Evolutionary conservation across 2,113 vertebrate genomes (phyloP).

Genomic region (Pygoscelis antarcticus): DNA sequence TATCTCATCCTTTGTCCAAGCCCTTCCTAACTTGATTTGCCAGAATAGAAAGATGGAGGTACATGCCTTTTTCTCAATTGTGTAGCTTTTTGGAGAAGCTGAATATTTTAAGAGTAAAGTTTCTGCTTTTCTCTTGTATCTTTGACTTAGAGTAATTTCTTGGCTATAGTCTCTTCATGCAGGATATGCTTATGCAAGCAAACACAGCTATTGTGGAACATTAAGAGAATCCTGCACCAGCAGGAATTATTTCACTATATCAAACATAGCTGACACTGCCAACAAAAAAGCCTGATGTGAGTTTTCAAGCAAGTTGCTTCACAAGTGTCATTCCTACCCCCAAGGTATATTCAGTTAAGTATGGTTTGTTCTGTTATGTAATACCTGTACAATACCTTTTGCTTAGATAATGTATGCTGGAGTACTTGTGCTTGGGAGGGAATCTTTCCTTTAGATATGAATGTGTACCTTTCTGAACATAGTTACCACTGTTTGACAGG

Average conservation of each 20-base stretch:
- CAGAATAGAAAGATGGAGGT: neutral
- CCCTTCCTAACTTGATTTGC: neutral
- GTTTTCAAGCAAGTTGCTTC: neutral
- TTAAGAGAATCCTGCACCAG: neutral
- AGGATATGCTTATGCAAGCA: neutral
- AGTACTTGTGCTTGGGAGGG: neutral
- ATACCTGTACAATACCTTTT: neutral
- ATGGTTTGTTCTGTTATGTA: neutral
- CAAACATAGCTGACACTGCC: neutral
- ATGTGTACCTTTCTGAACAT: neutral
- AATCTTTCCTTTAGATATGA: neutral
- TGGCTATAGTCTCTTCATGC: neutral
- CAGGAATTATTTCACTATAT: neutral
- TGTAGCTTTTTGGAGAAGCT: neutral
- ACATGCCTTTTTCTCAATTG: neutral
- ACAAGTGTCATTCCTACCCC: neutral
- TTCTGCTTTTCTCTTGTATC: neutral
- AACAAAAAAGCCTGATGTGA: neutral
- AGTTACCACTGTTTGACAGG: neutral
- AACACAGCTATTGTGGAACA: neutral
- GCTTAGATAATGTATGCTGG: neutral
- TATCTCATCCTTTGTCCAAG: neutral
- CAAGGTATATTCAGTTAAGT: neutral
- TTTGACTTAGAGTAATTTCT: neutral
- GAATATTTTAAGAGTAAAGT: neutral